Percentiles rank a stretch among this genome's conserved stretches.
These are phyloP conservation scores for Coreoperca whiteheadi DNA, from an alignment of 2,113 vertebrate genomes.

Conservation along the genomic window DNA sequence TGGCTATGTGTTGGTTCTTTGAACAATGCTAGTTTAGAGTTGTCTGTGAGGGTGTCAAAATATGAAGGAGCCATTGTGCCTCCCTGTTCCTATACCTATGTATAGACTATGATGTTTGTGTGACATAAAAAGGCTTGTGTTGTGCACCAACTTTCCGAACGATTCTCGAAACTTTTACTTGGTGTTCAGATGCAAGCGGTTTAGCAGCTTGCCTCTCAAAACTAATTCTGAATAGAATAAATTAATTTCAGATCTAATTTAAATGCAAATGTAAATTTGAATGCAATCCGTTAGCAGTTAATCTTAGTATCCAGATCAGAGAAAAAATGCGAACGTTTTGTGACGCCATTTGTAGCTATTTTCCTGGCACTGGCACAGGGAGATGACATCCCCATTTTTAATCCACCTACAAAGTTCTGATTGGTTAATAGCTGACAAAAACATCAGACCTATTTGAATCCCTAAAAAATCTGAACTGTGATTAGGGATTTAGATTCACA, in stretches of 20 bases:
- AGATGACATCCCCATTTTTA: not conserved
- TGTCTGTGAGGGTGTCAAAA: slow-evolving; percentile 70
- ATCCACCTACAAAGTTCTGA: not conserved
- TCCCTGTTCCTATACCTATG: slow-evolving; percentile 55
- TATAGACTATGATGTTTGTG: slow-evolving; percentile 47
- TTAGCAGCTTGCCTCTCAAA: not conserved
- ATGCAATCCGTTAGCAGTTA: no score
- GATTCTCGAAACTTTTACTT: not conserved
- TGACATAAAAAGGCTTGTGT: slow-evolving; percentile 34
- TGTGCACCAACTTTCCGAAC: slow-evolving; percentile 9
- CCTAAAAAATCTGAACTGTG: not conserved
- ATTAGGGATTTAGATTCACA: not conserved
- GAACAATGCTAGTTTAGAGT: slow-evolving; percentile 70
- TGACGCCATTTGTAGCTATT: no score
- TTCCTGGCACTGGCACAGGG: not conserved
- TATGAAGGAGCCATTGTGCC: slow-evolving; percentile 56
- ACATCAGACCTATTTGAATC: not conserved
- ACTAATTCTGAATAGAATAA: not conserved
- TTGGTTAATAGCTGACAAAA: not conserved
- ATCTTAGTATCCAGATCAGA: no score
- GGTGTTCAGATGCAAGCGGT: not conserved
- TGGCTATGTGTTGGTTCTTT: slow-evolving; percentile 55
- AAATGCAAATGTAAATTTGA: no score
- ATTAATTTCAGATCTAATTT: not conserved
- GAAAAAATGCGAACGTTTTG: no score